Percentiles rank a stretch among this genome's conserved stretches.
phyloP scores from a whole-genome alignment of 2,888 invertebrate species.

The Raillietiella orientalis region DNA sequence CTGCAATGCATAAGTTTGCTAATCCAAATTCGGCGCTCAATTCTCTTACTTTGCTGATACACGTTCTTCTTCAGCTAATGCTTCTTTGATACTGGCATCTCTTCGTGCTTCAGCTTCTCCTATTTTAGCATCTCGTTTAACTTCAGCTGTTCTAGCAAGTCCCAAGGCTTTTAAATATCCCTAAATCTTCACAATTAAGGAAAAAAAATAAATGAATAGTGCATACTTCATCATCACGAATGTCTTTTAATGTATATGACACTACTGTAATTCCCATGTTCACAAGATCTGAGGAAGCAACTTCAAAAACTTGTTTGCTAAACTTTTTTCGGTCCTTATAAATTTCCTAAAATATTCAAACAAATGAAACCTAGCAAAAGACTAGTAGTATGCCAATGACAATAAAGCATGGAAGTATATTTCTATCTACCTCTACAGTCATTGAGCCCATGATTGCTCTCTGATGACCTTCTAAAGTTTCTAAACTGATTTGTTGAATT shows the following conservation, averaged over 20 bases:
- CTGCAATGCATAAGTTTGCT: too few species aligned
- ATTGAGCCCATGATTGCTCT: slow-evolving; percentile 86
- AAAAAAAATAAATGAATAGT: slow-evolving; percentile 3
- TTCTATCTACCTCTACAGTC: slow-evolving; percentile 51
- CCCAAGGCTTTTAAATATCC: slow-evolving; percentile 78
- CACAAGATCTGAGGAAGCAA: slow-evolving; percentile 71
- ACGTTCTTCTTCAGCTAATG: slow-evolving; percentile 78
- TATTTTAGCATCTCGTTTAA: slow-evolving; percentile 78
- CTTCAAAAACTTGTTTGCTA: slow-evolving; percentile 67
- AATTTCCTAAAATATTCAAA: slow-evolving; percentile 41
- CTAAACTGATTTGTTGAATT: slow-evolving; percentile 64
- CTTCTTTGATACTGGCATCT: slow-evolving; percentile 73
- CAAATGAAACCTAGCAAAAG: too few species aligned
- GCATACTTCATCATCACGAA: slow-evolving; percentile 68
- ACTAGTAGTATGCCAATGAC: too few species aligned
- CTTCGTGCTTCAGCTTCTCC: slow-evolving; percentile 85
- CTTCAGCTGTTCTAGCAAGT: slow-evolving; percentile 77
- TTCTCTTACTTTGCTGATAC: slow-evolving; percentile 53
- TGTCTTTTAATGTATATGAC: slow-evolving; percentile 74
- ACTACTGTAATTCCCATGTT: slow-evolving; percentile 91
- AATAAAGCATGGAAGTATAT: too few species aligned
- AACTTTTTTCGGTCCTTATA: slow-evolving; percentile 87
- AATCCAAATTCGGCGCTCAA: too few species aligned
- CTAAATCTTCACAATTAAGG: slow-evolving; percentile 14
- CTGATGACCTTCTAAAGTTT: slow-evolving; percentile 74